Evolutionary conservation across 1,140 invertebrate genomes (phyloP).

Genomic region (Aphelinus certus): DNA sequence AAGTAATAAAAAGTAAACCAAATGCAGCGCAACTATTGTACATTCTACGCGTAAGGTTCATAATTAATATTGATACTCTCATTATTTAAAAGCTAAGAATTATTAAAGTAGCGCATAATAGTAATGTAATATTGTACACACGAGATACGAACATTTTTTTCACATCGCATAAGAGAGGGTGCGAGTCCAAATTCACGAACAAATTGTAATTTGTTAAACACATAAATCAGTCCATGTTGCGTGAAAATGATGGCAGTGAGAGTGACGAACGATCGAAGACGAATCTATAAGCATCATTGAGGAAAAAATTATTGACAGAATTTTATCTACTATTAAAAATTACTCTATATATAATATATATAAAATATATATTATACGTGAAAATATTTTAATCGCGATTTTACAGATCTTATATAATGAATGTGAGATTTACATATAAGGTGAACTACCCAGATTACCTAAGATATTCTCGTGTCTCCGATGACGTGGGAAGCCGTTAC

Average conservation of each 20-base stretch:
- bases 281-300: conserved; percentile 31
- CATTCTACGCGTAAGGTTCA: conserved; percentile 29
- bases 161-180: conserved; percentile 10
- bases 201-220: conserved; percentile 2
- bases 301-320: conserved; percentile 49
- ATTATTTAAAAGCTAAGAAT: background rate
- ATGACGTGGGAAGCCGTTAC: conserved; percentile 37
- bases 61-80: conserved; percentile 14
- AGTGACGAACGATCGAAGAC: conserved; percentile 33
- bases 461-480: conserved; percentile 41
- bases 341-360: conserved; percentile 39
- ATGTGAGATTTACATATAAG: conserved; percentile 59
- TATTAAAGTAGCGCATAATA: conserved; percentile 32
- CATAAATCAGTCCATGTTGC: conserved; percentile 16
- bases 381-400: conserved; percentile 62
- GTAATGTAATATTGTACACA: conserved; percentile 17
- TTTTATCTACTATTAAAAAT: conserved; percentile 54
- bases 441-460: conserved; percentile 39
- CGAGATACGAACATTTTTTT: conserved; percentile 23
- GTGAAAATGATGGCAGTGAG: conserved; percentile 37
- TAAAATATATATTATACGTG: conserved; percentile 43
- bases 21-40: conserved; percentile 24
- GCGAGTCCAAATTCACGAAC: conserved; percentile 16
- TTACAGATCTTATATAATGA: conserved; percentile 59
- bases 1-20: conserved; percentile 22